These are phyloP conservation scores for Semicossyphus pulcher DNA, from an alignment of 2,113 vertebrate genomes.

Conservation along the genomic window DNA sequence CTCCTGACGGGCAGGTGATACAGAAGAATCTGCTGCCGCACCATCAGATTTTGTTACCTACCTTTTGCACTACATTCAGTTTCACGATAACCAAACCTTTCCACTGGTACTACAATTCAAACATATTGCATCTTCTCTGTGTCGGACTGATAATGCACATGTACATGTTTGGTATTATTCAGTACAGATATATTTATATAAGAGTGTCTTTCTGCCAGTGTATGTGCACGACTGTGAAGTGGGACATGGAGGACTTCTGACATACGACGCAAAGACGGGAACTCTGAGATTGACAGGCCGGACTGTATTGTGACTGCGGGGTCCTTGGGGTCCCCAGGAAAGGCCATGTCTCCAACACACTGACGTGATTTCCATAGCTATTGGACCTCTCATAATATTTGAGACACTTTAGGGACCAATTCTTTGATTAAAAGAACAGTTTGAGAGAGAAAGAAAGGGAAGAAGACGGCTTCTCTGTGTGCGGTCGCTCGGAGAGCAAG, in stretches of 20 bases:
- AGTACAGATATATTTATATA: too few relatives aligned
- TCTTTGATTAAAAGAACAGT: conserved; percentile 61
- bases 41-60: too few relatives aligned
- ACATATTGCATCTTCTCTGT: too few relatives aligned
- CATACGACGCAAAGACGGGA: conserved; percentile 35
- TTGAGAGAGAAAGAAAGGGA: conserved; percentile 11
- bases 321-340: conserved; percentile 68
- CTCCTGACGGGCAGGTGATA: too few relatives aligned
- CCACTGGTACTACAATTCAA: too few relatives aligned
- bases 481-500: conserved; percentile 14
- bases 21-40: too few relatives aligned
- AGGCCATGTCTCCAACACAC: conserved; percentile 60
- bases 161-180: too few relatives aligned
- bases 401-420: conserved; percentile 59
- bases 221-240: too few relatives aligned
- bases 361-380: conserved; percentile 70
- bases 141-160: too few relatives aligned
- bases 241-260: conserved; percentile 38
- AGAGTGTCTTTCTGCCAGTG: too few relatives aligned
- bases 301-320: conserved; percentile 65
- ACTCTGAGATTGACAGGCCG: conserved; percentile 63
- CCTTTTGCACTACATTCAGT: too few relatives aligned
- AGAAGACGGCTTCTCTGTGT: background rate
- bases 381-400: conserved; percentile 60
- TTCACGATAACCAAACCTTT: too few relatives aligned